These are phyloP conservation scores for Sphecodes monilicornis DNA, from an alignment of 2,888 invertebrate genomes.

Conservation along the genomic window DNA sequence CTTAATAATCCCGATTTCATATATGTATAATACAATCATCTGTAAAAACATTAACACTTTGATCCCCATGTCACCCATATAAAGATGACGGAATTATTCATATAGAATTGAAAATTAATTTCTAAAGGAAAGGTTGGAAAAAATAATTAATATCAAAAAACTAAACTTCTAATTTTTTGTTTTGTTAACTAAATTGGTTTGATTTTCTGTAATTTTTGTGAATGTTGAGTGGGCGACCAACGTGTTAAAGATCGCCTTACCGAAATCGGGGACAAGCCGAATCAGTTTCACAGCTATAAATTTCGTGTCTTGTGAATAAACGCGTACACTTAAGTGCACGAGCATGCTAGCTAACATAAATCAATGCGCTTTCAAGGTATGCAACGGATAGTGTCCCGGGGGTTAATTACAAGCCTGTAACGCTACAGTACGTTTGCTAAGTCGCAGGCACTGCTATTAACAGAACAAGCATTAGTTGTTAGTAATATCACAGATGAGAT, in stretches of 20 bases:
- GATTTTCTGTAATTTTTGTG: too few species aligned
- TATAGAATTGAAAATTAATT: too few species aligned
- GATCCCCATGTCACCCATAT: too few species aligned
- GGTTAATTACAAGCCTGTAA: slow-evolving; percentile 47
- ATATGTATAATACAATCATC: background rate
- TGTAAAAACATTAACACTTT: too few species aligned
- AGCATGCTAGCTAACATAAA: slow-evolving; percentile 38
- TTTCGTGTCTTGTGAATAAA: slow-evolving; percentile 4
- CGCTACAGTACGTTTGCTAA: slow-evolving; percentile 24
- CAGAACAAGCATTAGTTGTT: slow-evolving; percentile 9
- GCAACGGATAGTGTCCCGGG: slow-evolving; percentile 14
- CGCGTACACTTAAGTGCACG: slow-evolving; percentile 15
- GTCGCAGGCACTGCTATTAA: background rate
- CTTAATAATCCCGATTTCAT: too few species aligned
- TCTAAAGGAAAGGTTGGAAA: too few species aligned
- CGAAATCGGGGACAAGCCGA: background rate
- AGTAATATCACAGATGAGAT: too few species aligned
- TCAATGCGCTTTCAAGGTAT: slow-evolving; percentile 37
- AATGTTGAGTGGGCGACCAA: too few species aligned
- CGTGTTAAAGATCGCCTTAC: background rate
- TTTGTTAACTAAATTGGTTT: too few species aligned
- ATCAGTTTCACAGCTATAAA: background rate
- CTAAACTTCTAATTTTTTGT: too few species aligned
- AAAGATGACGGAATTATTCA: too few species aligned
- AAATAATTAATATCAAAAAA: too few species aligned